Conservation (phyloP, 2,888 invertebrate genomes). For the Cephus pulcher region DNA sequence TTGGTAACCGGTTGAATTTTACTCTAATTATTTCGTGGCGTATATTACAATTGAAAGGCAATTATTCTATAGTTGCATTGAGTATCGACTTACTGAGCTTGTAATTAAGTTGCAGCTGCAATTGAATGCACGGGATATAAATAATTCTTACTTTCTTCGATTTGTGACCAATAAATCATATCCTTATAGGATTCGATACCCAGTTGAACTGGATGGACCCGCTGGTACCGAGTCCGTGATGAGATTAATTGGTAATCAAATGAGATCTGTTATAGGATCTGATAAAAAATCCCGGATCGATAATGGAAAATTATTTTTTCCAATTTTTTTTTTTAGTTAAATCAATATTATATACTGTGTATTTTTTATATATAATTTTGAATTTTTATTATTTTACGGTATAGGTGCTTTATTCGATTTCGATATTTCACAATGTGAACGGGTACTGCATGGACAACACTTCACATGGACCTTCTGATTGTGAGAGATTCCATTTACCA, state of each 20-base stretch:
- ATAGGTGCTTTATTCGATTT: neutral
- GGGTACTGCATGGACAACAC: neutral
- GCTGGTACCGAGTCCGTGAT: too few relatives aligned
- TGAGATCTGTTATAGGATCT: neutral
- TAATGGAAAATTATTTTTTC: neutral
- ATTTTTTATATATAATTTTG: neutral
- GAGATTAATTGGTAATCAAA: too few relatives aligned
- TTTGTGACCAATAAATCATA: neutral
- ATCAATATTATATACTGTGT: neutral
- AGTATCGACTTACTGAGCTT: constrained; percentile 10
- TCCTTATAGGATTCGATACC: neutral
- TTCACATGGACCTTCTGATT: neutral
- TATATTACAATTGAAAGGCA: constrained; percentile 42
- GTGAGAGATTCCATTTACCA: neutral
- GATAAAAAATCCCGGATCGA: neutral
- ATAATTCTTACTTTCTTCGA: neutral
- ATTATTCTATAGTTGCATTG: constrained; percentile 31
- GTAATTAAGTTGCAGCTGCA: constrained; percentile 37
- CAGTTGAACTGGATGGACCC: too few relatives aligned
- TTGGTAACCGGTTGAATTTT: constrained; percentile 26
- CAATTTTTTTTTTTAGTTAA: neutral
- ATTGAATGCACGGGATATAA: constrained; percentile 24
- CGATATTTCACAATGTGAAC: neutral
- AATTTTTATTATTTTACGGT: neutral
- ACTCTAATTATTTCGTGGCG: constrained; percentile 35